phyloP scores from a whole-genome alignment of 2,888 invertebrate species.

The Amiota communis region DNA sequence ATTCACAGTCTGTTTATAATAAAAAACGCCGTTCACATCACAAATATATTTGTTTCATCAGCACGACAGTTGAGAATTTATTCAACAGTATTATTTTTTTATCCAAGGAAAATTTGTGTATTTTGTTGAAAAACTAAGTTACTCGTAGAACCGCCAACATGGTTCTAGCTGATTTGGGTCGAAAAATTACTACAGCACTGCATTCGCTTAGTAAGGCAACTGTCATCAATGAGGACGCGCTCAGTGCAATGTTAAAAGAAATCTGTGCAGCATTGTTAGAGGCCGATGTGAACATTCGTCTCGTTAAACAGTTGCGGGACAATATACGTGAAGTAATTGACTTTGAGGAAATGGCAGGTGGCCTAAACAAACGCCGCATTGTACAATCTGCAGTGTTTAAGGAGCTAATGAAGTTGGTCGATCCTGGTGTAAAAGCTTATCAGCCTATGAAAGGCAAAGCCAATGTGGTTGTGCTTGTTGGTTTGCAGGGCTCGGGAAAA shows the following conservation, averaged over 20 bases:
- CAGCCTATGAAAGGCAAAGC: conserved; percentile 95
- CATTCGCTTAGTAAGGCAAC: conserved; percentile 98
- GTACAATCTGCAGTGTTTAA: conserved; percentile 99
- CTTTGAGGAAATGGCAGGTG: conserved; percentile 99
- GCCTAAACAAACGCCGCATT: conserved; percentile 97
- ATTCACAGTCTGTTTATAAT: no score
- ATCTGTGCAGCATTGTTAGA: conserved; percentile 97
- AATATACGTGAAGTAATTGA: conserved; percentile 98
- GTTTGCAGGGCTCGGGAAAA: conserved; percentile 99
- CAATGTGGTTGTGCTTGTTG: conserved; percentile 99
- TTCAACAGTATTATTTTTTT: conserved; percentile 17
- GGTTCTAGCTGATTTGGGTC: conserved; percentile 99
- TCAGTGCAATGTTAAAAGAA: conserved; percentile 99
- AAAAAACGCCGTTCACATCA: no score
- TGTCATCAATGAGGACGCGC: conserved; percentile 98
- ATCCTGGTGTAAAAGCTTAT: conserved; percentile 97
- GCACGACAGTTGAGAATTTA: conserved; percentile 43
- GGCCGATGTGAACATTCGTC: conserved; percentile 96
- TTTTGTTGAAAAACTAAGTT: conserved; percentile 4
- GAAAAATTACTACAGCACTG: conserved; percentile 98
- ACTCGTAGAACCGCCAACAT: conserved; percentile 79
- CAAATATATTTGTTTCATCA: no score
- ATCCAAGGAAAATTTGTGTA: conserved; percentile 21
- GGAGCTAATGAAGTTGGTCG: conserved; percentile 97
- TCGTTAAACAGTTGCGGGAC: conserved; percentile 95